Base-by-base conservation (phyloP, 2,113 vertebrate genomes). In the Chauna torquata region DNA sequence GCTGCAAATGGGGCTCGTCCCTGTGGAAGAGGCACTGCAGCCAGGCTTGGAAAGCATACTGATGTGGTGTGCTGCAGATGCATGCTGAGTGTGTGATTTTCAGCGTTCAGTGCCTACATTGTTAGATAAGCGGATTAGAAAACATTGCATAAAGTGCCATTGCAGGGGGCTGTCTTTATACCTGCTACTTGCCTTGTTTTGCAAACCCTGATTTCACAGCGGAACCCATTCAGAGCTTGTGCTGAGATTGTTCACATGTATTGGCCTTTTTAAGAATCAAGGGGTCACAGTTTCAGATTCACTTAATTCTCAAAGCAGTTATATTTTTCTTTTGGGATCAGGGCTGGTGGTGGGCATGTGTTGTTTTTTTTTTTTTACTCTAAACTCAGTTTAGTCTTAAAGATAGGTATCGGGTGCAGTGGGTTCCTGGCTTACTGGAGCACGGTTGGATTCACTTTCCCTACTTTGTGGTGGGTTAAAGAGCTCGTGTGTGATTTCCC, bases 281-380 rank as follows among this genome's bases (percentile, higher is more conserved):
- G 95, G 96, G 97, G 93, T 97, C 96, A 97, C 97, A 90, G 92
- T 95, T 96, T 90, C 96, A 97, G 94, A 95, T 92, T 97, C 91
- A 22, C 95, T 90, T 96, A 65, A 79, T 95, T 96, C 94, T 86
- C 97, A 71, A 90, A 90, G 94, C 90, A 55, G 50, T 79, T 96
- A 84, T 92, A 88, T 86, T 96, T 95, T 92, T 69, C 82, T 44
- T 94, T 69, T 34, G 90, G 77, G 89, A 62, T 72, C 19, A 3
- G 70, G 36, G 55, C 55, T 81, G 62, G 49, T 86, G 77, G 42
- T 1, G 5, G 94, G 50, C 42, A 8, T 61, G 59, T 38, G 78
- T 10, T 7, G 3, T 50, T 78, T n/a, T n/a, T n/a, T 1, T 15
- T 52, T 52, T 52, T 80, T 82, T 45, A 83, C 52, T 72, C 34